Percentiles rank a stretch among this genome's conserved stretches.
phyloP scores from a whole-genome alignment of 1,140 invertebrate species.

The Drosophila parvula region DNA sequence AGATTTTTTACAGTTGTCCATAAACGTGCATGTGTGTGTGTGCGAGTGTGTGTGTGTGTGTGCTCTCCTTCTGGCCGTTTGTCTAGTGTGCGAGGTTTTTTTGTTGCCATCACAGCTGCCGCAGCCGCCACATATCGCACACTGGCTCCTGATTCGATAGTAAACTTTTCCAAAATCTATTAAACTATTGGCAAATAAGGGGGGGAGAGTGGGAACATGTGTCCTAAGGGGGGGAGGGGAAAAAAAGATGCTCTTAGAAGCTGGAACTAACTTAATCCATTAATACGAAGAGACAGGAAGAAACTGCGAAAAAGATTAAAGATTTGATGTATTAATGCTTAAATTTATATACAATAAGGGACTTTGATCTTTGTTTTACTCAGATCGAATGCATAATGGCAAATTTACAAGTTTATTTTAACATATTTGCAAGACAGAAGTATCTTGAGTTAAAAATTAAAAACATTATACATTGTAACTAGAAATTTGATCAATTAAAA shows the following conservation, averaged over 20 bases:
- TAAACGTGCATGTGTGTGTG: constrained; percentile 48
- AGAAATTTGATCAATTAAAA: not conserved
- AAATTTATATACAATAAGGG: not conserved
- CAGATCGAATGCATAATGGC: not conserved
- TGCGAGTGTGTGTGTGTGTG: not conserved
- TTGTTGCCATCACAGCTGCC: constrained; percentile 67
- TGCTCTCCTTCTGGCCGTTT: constrained; percentile 25
- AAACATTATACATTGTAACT: too few species aligned
- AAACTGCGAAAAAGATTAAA: fast-evolving
- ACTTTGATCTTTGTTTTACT: not conserved
- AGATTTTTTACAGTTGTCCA: constrained; percentile 73
- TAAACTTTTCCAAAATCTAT: constrained; percentile 23
- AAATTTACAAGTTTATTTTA: not conserved
- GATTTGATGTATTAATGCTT: too few species aligned
- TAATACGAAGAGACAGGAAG: not conserved
- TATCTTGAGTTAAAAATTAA: too few species aligned
- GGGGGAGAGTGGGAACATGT: not conserved
- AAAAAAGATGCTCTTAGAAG: not conserved
- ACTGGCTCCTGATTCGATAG: constrained; percentile 4
- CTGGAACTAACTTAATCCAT: constrained; percentile 3
- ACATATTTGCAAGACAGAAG: too few species aligned
- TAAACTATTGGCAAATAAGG: not conserved
- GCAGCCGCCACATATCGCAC: constrained; percentile 36
- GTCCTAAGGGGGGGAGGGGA: not conserved
- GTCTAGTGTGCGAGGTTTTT: constrained; percentile 57